Conservation (phyloP, 2,113 vertebrate species). For the human (Homo sapiens) region GRCh38 chrX:136035001-136035500, state of each 20-base stretch:
- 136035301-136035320: not conserved
- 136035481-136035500: not conserved
- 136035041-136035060: slow-evolving; percentile 29
- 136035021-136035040: slow-evolving; percentile 41
- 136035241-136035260: not conserved
- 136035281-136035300: not conserved
- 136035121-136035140: not conserved
- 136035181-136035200: not conserved
- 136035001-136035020: slow-evolving; percentile 35
- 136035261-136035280: slow-evolving; percentile 6
- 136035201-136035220: slow-evolving; percentile 11
- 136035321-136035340: not conserved
- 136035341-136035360: not conserved
- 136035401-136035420: not conserved
- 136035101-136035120: not conserved
- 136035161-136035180: slow-evolving; percentile 32
- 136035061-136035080: slow-evolving; percentile 7
- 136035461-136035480: not conserved
- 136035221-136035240: slow-evolving; percentile 4
- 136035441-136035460: not conserved
- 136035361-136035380: not conserved
- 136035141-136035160: not conserved
- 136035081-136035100: not conserved
- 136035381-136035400: not conserved
- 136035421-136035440: not conserved